A percentile compares a stretch with the other conserved stretches of the same genome.
These are phyloP conservation scores for Mythimna lalbum DNA, from an alignment of 2,888 invertebrate genomes.

Conservation along the genomic window DNA sequence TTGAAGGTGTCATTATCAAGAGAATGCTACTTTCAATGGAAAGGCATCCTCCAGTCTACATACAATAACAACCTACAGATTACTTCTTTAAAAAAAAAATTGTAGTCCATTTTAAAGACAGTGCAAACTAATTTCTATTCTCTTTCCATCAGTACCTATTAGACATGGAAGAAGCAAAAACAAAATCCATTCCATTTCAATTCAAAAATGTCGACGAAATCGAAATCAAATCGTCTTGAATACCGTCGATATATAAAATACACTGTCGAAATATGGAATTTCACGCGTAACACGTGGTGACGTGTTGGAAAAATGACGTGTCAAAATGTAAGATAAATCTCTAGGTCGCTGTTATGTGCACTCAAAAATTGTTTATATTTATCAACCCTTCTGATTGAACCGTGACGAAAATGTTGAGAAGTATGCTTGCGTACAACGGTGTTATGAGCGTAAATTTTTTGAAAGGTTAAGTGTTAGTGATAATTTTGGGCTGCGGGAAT, in stretches of 20 bases:
- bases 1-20: too few species aligned
- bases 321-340: conserved; percentile 83
- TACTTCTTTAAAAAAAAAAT: too few species aligned
- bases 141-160: too few species aligned
- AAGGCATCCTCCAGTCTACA: too few species aligned
- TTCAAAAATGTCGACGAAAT: conserved; percentile 35
- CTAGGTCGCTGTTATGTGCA: conserved; percentile 79
- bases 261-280: conserved; percentile 61
- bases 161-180: neutral
- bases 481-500: too few species aligned
- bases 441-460: conserved; percentile 17
- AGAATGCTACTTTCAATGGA: too few species aligned
- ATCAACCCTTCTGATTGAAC: conserved; percentile 85
- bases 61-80: too few species aligned
- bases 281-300: conserved; percentile 70
- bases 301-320: conserved; percentile 83
- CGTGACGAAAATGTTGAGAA: conserved; percentile 75
- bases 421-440: conserved; percentile 67
- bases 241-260: conserved; percentile 47
- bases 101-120: too few species aligned
- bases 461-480: neutral
- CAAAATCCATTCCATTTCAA: conserved; percentile 17
- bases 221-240: conserved; percentile 49
- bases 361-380: conserved; percentile 85
- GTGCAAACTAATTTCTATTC: too few species aligned